phyloP scores from a whole-genome alignment of 1,140 invertebrate genomes.

The Gonatopus flavifemur region DNA sequence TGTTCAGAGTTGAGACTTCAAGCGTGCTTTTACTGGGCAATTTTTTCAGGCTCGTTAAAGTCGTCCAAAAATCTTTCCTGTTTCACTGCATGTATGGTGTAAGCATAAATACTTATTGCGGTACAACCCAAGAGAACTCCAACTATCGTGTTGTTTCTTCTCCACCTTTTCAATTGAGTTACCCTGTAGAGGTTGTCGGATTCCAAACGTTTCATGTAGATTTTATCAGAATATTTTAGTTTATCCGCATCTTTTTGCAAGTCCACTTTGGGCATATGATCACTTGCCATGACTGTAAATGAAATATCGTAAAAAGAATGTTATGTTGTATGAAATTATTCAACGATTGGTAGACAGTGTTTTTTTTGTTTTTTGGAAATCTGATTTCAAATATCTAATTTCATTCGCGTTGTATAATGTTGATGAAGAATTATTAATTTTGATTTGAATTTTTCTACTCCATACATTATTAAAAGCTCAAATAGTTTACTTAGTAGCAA shows the following conservation, averaged over 20 bases:
- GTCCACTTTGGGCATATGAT: constrained; percentile 61
- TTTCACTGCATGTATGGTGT: constrained; percentile 80
- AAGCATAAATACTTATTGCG: constrained; percentile 76
- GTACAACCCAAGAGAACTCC: constrained; percentile 62
- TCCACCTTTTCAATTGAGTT: constrained; percentile 62
- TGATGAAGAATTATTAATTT: no score
- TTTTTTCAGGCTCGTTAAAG: constrained; percentile 75
- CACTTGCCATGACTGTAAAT: not conserved
- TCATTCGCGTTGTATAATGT: no score
- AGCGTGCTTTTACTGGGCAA: no score
- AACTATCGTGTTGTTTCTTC: constrained; percentile 67
- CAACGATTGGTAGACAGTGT: no score
- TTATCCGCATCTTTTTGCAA: constrained; percentile 50
- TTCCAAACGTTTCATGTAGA: constrained; percentile 79
- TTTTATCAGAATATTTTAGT: constrained; percentile 66
- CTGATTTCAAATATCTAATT: no score
- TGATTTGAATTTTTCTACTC: no score
- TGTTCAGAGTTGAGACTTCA: no score
- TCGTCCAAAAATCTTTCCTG: constrained; percentile 88
- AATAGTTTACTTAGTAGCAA: no score
- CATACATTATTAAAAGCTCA: no score
- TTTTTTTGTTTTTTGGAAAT: no score
- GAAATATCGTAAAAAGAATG: no score
- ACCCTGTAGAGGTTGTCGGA: constrained; percentile 72
- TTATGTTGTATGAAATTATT: no score